Evolutionary conservation across 2,113 vertebrate genomes (phyloP).

Genomic region (Athene noctua): DNA sequence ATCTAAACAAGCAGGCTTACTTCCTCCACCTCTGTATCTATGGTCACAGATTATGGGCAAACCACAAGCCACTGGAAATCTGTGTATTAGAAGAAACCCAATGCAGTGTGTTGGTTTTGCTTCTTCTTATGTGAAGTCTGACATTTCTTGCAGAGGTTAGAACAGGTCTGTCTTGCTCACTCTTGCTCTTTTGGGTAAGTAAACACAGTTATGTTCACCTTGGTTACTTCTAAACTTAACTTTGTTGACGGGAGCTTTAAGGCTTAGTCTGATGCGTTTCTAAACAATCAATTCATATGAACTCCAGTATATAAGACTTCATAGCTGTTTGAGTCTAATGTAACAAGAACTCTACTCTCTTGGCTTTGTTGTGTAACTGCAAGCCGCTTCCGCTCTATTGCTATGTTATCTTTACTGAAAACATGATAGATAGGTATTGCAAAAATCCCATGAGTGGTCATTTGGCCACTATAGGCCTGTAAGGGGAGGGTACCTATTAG

Average conservation of each 20-base stretch:
- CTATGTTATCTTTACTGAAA: neutral
- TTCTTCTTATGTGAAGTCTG: neutral
- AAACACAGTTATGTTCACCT: neutral
- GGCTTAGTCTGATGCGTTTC: neutral
- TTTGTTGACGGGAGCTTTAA: neutral
- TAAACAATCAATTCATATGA: neutral
- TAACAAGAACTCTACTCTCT: neutral
- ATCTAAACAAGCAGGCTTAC: neutral
- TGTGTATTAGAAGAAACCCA: neutral
- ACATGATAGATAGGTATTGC: rapidly evolving
- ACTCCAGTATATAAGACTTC: neutral
- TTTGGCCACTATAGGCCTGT: neutral
- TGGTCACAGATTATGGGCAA: neutral
- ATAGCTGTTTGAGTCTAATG: neutral
- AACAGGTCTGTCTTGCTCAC: slow-evolving; percentile 14
- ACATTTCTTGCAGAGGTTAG: neutral
- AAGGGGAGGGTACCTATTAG: neutral
- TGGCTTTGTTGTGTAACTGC: neutral
- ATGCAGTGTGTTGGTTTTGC: neutral
- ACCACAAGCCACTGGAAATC: neutral
- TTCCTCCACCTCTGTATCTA: neutral
- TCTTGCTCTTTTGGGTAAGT: neutral
- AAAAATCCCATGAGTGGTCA: neutral
- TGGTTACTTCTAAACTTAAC: neutral
- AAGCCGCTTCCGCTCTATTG: neutral